Percentiles rank a stretch among this genome's conserved stretches.
Conservation (phyloP, 2,797 vertebrate species). For the Sebastes cheni region DNA sequence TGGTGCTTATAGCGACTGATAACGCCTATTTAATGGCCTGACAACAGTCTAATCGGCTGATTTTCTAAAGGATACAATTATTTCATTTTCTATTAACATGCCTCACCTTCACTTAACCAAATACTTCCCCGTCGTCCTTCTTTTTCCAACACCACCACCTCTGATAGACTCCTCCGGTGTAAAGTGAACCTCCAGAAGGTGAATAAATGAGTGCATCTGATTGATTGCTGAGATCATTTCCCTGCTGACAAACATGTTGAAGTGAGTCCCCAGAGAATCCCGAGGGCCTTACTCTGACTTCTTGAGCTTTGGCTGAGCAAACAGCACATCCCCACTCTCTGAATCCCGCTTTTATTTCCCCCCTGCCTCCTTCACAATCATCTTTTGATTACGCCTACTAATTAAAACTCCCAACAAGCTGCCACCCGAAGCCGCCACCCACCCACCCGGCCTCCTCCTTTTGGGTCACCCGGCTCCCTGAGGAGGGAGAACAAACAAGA, state of each 20-base stretch:
- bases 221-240: slow-evolving; percentile 39
- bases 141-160: neutral
- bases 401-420: slow-evolving; percentile 96
- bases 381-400: slow-evolving; percentile 91
- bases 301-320: slow-evolving; percentile 88
- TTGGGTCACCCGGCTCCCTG: slow-evolving; percentile 76
- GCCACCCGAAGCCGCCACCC: slow-evolving; percentile 84
- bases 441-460: slow-evolving; percentile 79
- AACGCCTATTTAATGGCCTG: too few species aligned
- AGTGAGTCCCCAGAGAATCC: slow-evolving; percentile 45
- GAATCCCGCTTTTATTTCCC: slow-evolving; percentile 61
- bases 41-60: too few species aligned
- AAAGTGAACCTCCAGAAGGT: slow-evolving; percentile 13
- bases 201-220: slow-evolving; percentile 27
- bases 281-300: slow-evolving; percentile 61
- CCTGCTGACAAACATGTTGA: slow-evolving; percentile 41
- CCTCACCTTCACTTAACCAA: neutral
- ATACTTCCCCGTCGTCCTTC: neutral
- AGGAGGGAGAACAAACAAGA: slow-evolving; percentile 73
- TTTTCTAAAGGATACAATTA: neutral
- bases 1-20: too few species aligned
- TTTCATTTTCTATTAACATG: neutral
- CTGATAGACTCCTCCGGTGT: neutral
- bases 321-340: slow-evolving; percentile 78
- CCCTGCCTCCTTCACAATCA: slow-evolving; percentile 80